These are phyloP conservation scores for Cercopithecus hamlyni DNA, from an alignment of 2,797 vertebrate genomes.

Conservation along the genomic window DNA sequence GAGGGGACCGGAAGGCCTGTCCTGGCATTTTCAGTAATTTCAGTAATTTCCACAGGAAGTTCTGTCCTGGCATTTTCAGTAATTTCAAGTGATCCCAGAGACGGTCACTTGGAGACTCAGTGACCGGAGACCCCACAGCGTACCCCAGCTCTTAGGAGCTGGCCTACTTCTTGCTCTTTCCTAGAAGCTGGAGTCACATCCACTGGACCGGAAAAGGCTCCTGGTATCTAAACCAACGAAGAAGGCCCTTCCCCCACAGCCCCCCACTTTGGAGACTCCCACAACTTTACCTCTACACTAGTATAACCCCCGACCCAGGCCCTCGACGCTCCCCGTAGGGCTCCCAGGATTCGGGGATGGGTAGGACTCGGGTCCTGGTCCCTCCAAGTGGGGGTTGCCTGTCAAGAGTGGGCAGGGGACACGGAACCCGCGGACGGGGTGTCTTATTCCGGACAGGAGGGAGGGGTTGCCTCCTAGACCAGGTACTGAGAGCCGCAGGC, in stretches of 20 bases:
- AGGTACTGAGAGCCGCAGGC: neutral
- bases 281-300: neutral
- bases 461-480: neutral
- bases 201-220: neutral
- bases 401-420: neutral
- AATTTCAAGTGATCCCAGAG: neutral
- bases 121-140: neutral
- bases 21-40: neutral
- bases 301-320: neutral
- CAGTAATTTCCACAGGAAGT: neutral
- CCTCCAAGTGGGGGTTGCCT: neutral
- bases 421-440: neutral
- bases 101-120: neutral
- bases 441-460: neutral
- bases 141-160: neutral
- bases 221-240: neutral
- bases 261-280: neutral
- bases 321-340: neutral
- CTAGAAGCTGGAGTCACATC: neutral
- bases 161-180: neutral
- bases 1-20: neutral
- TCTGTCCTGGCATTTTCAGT: neutral
- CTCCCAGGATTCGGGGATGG: neutral
- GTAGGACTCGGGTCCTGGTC: neutral
- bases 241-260: fast-evolving